A percentile compares a stretch with the other conserved stretches of the same genome.
These are phyloP conservation scores for Sarcophaga variegata DNA, from an alignment of 2,888 invertebrate species.

Conservation along the genomic window DNA sequence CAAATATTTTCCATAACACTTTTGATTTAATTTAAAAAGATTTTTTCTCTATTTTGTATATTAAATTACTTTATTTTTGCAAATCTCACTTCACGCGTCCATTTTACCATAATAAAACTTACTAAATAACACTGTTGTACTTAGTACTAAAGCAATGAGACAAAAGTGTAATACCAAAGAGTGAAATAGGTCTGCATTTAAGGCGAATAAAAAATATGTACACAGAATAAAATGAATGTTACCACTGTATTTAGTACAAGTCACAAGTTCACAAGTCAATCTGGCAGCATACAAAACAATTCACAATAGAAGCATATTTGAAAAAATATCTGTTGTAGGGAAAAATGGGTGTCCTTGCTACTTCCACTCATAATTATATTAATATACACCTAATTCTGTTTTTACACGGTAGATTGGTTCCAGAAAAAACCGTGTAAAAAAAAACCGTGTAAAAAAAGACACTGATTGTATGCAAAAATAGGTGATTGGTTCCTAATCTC, in stretches of 20 bases:
- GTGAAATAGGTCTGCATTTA: constrained; percentile 10
- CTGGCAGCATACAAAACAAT: too few species aligned
- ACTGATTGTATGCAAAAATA: too few species aligned
- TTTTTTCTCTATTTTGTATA: constrained; percentile 52
- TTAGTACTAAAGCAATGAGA: constrained; percentile 3
- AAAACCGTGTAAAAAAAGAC: too few species aligned
- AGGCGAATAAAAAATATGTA: constrained; percentile 6
- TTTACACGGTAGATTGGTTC: too few species aligned
- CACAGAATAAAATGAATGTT: background rate
- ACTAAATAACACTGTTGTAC: constrained; percentile 60
- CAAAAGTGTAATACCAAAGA: constrained; percentile 38
- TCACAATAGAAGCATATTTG: too few species aligned
- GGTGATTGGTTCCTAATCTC: too few species aligned
- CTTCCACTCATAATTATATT: too few species aligned
- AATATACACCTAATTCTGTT: too few species aligned
- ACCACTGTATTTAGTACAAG: background rate
- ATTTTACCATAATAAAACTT: constrained; percentile 66
- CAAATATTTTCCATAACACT: constrained; percentile 36
- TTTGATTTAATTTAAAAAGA: constrained; percentile 31
- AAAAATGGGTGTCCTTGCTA: too few species aligned
- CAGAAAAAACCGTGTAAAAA: too few species aligned
- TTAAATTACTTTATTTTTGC: constrained; percentile 58
- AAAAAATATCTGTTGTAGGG: too few species aligned
- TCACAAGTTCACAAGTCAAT: too few species aligned
- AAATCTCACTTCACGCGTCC: constrained; percentile 68